Evolutionary conservation across 2,797 vertebrate species (phyloP).

Genomic region (Hoplostethus mediterraneus): DNA sequence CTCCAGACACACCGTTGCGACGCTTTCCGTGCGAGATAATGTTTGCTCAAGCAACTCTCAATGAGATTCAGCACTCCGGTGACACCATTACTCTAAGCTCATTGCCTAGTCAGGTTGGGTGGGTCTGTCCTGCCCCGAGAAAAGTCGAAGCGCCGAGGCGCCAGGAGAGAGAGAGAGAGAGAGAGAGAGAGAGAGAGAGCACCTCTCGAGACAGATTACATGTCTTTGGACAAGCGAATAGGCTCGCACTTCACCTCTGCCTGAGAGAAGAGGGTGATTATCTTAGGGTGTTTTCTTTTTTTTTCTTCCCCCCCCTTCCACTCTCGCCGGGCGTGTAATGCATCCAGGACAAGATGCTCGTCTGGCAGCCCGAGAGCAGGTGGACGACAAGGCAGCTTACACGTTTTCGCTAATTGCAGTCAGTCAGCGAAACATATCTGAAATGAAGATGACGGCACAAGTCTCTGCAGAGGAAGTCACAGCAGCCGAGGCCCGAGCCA

Average conservation of each 20-base stretch:
- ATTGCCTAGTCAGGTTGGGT: slow-evolving; percentile 70
- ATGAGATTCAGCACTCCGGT: slow-evolving; percentile 72
- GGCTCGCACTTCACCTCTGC: slow-evolving; percentile 67
- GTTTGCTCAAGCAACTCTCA: slow-evolving; percentile 77
- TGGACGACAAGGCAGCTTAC: slow-evolving; percentile 71
- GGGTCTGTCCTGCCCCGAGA: slow-evolving; percentile 49
- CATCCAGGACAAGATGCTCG: slow-evolving; percentile 63
- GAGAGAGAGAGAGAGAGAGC: slow-evolving; percentile 68
- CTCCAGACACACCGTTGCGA: slow-evolving; percentile 57
- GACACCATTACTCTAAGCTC: slow-evolving; percentile 78
- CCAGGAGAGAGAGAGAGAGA: slow-evolving; percentile 64
- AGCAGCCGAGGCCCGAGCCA: slow-evolving; percentile 75
- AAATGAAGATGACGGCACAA: slow-evolving; percentile 66
- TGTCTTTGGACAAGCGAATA: slow-evolving; percentile 71
- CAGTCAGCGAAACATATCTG: slow-evolving; percentile 69
- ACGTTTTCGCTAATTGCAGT: slow-evolving; percentile 72
- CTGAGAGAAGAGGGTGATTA: slow-evolving; percentile 70
- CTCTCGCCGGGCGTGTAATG: slow-evolving; percentile 67
- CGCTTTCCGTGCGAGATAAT: slow-evolving; percentile 72
- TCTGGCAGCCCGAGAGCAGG: slow-evolving; percentile 66
- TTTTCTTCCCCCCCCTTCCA: background rate
- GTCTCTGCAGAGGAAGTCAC: slow-evolving; percentile 71
- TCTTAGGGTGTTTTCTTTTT: slow-evolving; percentile 42
- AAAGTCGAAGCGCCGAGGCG: slow-evolving; percentile 60
- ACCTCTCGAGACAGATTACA: slow-evolving; percentile 78